phyloP scores from a whole-genome alignment of 2,797 vertebrate genomes.

The Enteromius mattozi region DNA sequence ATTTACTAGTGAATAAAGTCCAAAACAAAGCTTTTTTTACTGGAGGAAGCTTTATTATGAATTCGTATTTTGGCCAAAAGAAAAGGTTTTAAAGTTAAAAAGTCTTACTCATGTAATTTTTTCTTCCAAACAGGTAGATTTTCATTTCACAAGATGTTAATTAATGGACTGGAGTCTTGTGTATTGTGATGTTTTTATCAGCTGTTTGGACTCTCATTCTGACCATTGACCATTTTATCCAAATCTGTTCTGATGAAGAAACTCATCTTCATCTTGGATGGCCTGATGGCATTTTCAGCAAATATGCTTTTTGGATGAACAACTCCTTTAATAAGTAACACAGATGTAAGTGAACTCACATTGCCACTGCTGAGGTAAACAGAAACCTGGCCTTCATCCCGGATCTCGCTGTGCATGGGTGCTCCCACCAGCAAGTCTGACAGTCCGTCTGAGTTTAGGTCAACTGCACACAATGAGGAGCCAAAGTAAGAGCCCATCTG shows the following conservation, averaged over 20 bases:
- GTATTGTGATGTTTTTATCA: neutral
- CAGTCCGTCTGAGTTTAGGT: slow-evolving; percentile 94
- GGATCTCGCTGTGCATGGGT: slow-evolving; percentile 94
- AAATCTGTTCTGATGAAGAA: neutral
- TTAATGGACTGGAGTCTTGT: neutral
- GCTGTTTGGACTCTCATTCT: neutral
- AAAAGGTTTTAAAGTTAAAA: neutral
- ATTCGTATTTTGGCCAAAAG: neutral
- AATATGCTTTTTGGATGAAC: neutral
- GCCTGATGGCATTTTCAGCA: neutral
- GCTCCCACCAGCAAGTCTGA: slow-evolving; percentile 98
- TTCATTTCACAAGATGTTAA: neutral
- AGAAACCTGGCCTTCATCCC: slow-evolving; percentile 96
- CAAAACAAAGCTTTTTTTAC: neutral
- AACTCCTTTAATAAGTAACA: slow-evolving; percentile 2
- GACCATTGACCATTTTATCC: neutral
- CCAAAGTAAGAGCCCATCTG: slow-evolving; percentile 99
- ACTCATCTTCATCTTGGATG: neutral
- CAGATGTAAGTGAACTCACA: slow-evolving; percentile 82
- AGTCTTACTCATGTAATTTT: neutral
- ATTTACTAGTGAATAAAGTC: neutral
- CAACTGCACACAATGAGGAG: slow-evolving; percentile 99
- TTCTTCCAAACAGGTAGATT: neutral
- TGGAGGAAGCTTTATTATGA: neutral
- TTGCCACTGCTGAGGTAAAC: slow-evolving; percentile 97